Evolutionary conservation across 2,888 invertebrate species (phyloP).

Genomic region (Caenorhabditis panamensis): DNA sequence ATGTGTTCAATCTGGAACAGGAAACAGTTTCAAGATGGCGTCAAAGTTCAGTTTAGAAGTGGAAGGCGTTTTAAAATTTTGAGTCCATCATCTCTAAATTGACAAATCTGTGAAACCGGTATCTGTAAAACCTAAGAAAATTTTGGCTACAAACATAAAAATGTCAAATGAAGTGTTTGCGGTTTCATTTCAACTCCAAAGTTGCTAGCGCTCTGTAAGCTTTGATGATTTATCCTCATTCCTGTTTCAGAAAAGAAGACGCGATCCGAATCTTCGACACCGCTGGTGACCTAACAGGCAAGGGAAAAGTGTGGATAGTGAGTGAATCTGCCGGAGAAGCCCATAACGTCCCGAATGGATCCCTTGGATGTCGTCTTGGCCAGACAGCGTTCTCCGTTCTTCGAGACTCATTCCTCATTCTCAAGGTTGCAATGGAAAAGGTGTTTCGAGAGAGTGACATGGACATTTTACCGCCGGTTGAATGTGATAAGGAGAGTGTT

Average conservation of each 20-base stretch:
- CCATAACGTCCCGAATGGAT: conserved; percentile 74
- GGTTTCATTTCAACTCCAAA: too few relatives aligned
- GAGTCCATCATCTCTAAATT: too few relatives aligned
- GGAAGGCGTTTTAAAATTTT: too few relatives aligned
- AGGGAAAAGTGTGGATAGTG: conserved; percentile 77
- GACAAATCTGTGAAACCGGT: too few relatives aligned
- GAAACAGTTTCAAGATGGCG: too few relatives aligned
- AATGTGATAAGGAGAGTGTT: conserved; percentile 60
- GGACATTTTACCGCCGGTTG: conserved; percentile 59
- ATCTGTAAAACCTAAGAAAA: too few relatives aligned
- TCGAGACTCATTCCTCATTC: conserved; percentile 71
- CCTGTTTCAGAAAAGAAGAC: conserved; percentile 67
- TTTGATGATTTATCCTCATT: too few relatives aligned
- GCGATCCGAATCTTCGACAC: conserved; percentile 72
- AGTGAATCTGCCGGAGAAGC: conserved; percentile 76
- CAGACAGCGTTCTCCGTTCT: conserved; percentile 71
- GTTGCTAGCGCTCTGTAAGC: too few relatives aligned
- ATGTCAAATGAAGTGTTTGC: too few relatives aligned
- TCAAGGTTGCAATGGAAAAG: conserved; percentile 58
- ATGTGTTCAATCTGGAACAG: too few relatives aligned
- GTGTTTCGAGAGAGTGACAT: conserved; percentile 43
- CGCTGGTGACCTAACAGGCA: conserved; percentile 59
- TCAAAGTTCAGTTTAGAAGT: too few relatives aligned
- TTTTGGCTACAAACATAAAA: too few relatives aligned
- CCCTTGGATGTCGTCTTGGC: conserved; percentile 68